Percentiles rank a stretch among this genome's conserved stretches.
phyloP scores from a whole-genome alignment of 1,140 invertebrate genomes.

The Hermetia illucens region DNA sequence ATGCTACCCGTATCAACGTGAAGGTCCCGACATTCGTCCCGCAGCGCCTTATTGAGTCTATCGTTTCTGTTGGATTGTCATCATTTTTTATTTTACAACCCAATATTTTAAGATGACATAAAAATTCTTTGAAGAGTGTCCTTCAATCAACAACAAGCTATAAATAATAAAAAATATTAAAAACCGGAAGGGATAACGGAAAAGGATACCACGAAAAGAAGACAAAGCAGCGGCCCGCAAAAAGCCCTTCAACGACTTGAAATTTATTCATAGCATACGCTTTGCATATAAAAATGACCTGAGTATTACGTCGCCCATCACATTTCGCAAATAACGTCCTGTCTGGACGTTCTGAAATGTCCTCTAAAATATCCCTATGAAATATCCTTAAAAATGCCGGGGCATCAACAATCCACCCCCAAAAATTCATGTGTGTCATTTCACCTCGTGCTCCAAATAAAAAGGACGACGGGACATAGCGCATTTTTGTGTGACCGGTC shows the following conservation, averaged over 20 bases:
- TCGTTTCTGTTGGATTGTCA: no score
- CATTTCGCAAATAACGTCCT: not conserved
- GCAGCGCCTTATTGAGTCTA: no score
- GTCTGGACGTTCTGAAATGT: no score
- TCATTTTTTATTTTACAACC: not conserved
- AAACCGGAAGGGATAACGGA: not conserved
- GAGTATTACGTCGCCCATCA: not conserved
- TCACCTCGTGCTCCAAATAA: no score
- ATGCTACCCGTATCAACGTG: no score
- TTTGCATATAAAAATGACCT: not conserved
- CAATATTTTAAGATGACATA: not conserved
- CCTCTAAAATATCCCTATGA: no score
- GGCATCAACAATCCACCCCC: no score
- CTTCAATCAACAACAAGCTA: not conserved
- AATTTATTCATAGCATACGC: not conserved
- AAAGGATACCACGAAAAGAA: not conserved
- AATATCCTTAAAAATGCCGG: no score
- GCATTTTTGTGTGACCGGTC: no score
- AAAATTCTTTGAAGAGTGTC: not conserved
- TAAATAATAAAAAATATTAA: constrained; percentile 1
- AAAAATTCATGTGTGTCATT: no score
- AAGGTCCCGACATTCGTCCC: no score
- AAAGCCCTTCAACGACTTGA: not conserved
- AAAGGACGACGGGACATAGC: no score
- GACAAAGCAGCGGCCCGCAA: not conserved